phyloP scores from a whole-genome alignment of 30 jellyfish, hydroid and myxozoan genomes.

The Sanderia malayensis region DNA sequence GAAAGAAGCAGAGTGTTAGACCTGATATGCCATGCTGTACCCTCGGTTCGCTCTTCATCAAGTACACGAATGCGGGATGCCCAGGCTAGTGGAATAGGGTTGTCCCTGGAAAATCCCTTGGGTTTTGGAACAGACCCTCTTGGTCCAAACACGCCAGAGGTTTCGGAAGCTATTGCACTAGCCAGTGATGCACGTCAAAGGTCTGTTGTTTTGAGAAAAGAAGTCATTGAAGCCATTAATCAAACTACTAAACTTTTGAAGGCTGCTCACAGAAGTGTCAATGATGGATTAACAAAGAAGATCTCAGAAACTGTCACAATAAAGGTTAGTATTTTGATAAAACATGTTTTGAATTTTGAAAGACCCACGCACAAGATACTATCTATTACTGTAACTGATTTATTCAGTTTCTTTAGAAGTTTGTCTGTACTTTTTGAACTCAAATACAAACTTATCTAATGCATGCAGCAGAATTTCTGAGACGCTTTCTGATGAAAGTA shows the following conservation, averaged over 20 bases:
- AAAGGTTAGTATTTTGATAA: conserved; percentile 51
- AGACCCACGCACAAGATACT: not conserved
- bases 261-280: conserved; percentile 79
- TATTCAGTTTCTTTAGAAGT: too few relatives aligned
- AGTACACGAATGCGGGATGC: conserved; percentile 1
- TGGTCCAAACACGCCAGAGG: conserved; percentile 94
- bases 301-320: conserved; percentile 77
- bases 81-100: not conserved
- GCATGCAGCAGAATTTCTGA: too few relatives aligned
- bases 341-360: not conserved
- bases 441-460: too few relatives aligned
- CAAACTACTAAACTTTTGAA: conserved; percentile 61
- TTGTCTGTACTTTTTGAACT: too few relatives aligned
- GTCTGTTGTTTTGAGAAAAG: conserved; percentile 58
- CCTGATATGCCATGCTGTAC: conserved; percentile 72
- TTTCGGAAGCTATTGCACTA: conserved; percentile 73
- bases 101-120: not conserved
- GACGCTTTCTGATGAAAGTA: too few relatives aligned
- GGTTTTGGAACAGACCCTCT: conserved; percentile 77
- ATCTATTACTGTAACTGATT: too few relatives aligned
- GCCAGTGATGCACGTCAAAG: conserved; percentile 81
- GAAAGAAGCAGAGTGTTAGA: conserved; percentile 87
- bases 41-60: conserved; percentile 34
- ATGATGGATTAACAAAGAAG: conserved; percentile 84
- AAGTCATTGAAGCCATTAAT: conserved; percentile 66